Base-by-base conservation (phyloP, 2,113 vertebrate genomes). In the Gracilinanus agilis region DNA sequence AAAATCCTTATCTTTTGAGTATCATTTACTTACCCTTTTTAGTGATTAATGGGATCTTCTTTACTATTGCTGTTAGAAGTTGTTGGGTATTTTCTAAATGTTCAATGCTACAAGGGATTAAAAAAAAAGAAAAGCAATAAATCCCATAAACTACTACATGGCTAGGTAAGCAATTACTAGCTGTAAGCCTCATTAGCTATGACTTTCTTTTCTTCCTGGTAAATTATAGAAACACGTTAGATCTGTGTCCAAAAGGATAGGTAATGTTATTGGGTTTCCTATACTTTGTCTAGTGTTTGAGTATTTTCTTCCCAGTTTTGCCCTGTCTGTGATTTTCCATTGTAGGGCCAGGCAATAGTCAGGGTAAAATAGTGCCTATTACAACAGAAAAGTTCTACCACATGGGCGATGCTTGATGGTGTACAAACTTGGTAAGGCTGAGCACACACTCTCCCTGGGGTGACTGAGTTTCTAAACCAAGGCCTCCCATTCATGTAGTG, bases 1-100 rank as follows among this genome's bases (percentile, higher is more conserved):
- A 58, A 90, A 91, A 56, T 0, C 3, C 89, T 29, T 16, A 23
- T 34, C 54, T n/a, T 61, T 21, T 93, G 21, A 90, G 55, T 56
- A 49, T 19, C 55, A 90, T 6, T 54, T 92, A 91, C 99, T 99
- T 98, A 99, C 99, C 99, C 98, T 99, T 99, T 95, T 99, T 98
- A 95, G 99, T 99, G 97, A 99, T 99, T 96, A 99, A 98, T 27
- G 99, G 99, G 96, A 99, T 99, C 97, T 99, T 99, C 98, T 99
- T 99, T 96, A 99, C 99, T 58, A 99, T 98, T 2, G 99, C 99
- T 53, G 99, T 99, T 98, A 99, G 97, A 97, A 99, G 99, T 97
- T 99, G 99, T 97, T 99, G 99, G 98, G 99, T 95, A 54, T 99
- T 99, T 96, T 99, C 99, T 97, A 99, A 98, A 98, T 99, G 99